Base-by-base conservation (phyloP, 2,888 invertebrate species). In the Pyralis farinalis region DNA sequence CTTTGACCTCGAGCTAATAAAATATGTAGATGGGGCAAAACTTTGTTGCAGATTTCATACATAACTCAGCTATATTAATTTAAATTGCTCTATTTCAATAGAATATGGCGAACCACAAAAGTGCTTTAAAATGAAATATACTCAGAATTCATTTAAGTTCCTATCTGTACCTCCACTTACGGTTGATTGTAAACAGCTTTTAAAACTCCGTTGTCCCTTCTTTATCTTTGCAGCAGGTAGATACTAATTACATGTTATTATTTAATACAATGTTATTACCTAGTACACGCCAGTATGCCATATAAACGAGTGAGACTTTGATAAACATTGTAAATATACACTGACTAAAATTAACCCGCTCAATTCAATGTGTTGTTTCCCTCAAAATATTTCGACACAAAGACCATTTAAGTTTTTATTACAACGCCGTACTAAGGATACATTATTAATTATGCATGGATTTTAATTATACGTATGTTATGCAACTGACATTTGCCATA, bases 191-290 rank as follows among this genome's bases (percentile, higher is more conserved):
- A 85, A 85, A 84, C 84, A 83, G 79, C 80, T 77, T 86, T 83
- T 81, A 79, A 82, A 82, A 82, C 79, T 75, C 58, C 72, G 73
- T 74, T 75, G 80, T 78, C 81, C 73, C 73, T 77, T 63, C 70
- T 74, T 81, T 83, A 82, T 84, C 84, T 84, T 77, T 72, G 78
- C 69, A 67, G 74, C 81, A 74, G 73, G 82, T 77, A 81, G 69
- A 71, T 77, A 79, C 76, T 85, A 86, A 86, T 86, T 85, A 83
- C 78, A 83, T 77, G 77, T 84, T 82, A 85, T 86, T 86, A 83
- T 83, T 77, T 79, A 77, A 81, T 81, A 80, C 81, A 79, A 79
- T 79, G 81, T 82, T 77, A 83, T 83, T 83, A 83, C 63, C 65
- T 67, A 77, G 73, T 66, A 56, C 70, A 69, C 64, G 61, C 58